Conservation (phyloP, 2,113 vertebrate species). For the Nycticebus coucang region DNA sequence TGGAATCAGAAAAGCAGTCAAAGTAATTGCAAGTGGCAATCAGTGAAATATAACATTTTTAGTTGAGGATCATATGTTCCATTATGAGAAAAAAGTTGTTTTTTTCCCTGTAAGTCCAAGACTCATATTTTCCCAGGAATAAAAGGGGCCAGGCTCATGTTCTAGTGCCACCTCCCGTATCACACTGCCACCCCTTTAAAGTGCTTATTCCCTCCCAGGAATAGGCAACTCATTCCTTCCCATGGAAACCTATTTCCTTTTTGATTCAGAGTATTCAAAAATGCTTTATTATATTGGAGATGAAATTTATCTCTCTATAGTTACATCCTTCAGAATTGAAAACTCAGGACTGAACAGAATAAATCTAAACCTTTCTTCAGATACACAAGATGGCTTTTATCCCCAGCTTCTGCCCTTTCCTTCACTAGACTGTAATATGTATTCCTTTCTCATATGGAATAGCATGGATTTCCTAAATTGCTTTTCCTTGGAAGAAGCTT, state of each 20-base stretch:
- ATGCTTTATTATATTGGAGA: background rate
- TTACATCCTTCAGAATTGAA: constrained; percentile 8
- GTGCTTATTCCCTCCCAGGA: background rate
- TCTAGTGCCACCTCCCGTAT: background rate
- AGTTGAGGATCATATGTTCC: constrained; percentile 56
- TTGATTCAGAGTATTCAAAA: constrained; percentile 30
- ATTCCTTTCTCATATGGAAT: background rate
- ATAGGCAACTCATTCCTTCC: background rate
- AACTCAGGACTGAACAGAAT: background rate
- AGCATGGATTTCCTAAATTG: background rate
- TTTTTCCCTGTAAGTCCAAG: background rate
- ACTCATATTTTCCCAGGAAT: constrained; percentile 14
- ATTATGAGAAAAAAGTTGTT: constrained; percentile 24
- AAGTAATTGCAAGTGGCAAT: constrained; percentile 62
- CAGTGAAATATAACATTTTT: constrained; percentile 67
- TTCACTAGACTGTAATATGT: background rate
- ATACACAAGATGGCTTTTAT: background rate
- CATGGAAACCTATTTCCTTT: constrained; percentile 4
- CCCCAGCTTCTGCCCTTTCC: background rate
- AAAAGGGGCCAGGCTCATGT: background rate
- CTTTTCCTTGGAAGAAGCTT: background rate
- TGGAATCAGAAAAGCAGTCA: constrained; percentile 71
- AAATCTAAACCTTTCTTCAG: background rate
- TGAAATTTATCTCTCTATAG: constrained; percentile 29
- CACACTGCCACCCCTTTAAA: background rate